A percentile compares a stretch with the other conserved stretches of the same genome.
phyloP scores from a whole-genome alignment of 2,888 invertebrate genomes.

The Conops quadrifasciatus region DNA sequence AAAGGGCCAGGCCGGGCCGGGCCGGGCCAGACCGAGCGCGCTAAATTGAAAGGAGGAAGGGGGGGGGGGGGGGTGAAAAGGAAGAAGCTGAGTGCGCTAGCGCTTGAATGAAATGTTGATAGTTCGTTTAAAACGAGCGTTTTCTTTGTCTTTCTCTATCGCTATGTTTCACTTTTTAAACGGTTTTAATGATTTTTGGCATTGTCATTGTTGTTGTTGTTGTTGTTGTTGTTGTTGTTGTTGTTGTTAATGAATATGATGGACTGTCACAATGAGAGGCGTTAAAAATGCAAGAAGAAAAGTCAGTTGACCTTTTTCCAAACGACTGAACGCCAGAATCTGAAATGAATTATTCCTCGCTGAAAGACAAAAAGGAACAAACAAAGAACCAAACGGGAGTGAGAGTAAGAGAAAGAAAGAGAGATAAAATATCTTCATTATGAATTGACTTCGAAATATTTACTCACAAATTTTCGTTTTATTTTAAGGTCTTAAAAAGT shows the following conservation, averaged over 20 bases:
- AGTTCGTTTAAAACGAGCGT: not conserved
- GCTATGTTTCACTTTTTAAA: not conserved
- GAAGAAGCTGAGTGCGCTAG: not conserved
- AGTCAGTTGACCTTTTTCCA: not conserved
- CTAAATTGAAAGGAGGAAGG: slow-evolving; percentile 1
- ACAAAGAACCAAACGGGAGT: too few relatives aligned
- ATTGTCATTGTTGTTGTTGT: not conserved
- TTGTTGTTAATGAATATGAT: slow-evolving; percentile 44
- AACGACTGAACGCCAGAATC: not conserved
- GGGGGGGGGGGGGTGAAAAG: not conserved
- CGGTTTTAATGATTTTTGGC: not conserved
- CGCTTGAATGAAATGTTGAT: slow-evolving; percentile 6
- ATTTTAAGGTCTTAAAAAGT: too few relatives aligned
- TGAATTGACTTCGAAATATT: too few relatives aligned
- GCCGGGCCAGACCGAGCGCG: not conserved
- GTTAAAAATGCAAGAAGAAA: not conserved
- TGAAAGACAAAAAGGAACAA: too few relatives aligned
- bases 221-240: not conserved
- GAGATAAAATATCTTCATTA: too few relatives aligned
- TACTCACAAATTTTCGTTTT: too few relatives aligned
- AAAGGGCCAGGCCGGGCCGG: slow-evolving; percentile 1
- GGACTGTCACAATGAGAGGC: slow-evolving; percentile 41
- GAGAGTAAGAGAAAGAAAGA: not conserved
- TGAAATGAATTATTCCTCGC: not conserved
- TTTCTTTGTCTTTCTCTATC: not conserved